Evolutionary conservation across 2,113 vertebrate species (phyloP).

Genomic region (Nettapus auritus): DNA sequence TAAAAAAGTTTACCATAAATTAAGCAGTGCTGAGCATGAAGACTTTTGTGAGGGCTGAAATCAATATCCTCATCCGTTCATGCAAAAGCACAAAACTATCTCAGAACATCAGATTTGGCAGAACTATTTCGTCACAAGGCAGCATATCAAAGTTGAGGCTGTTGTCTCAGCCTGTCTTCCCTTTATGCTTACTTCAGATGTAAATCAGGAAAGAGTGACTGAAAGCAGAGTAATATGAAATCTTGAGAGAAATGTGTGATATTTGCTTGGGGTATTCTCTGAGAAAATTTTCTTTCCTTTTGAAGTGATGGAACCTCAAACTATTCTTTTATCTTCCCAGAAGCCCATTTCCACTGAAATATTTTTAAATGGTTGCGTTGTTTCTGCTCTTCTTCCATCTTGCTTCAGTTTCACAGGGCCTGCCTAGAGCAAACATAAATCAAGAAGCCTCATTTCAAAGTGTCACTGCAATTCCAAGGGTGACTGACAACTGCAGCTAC

Average conservation of each 20-base stretch:
- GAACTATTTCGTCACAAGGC: neutral
- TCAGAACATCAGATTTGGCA: neutral
- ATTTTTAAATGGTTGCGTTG: neutral
- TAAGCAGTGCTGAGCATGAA: neutral
- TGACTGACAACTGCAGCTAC: neutral
- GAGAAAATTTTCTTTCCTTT: neutral
- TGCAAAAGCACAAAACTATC: neutral
- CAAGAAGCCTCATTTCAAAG: neutral
- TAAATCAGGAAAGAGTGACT: accelerated
- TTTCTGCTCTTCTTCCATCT: neutral
- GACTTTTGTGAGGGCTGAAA: neutral
- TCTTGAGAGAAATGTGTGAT: neutral
- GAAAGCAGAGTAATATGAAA: neutral
- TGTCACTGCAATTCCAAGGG: neutral
- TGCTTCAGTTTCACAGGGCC: neutral
- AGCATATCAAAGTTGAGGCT: neutral
- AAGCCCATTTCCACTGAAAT: neutral
- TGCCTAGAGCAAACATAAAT: neutral
- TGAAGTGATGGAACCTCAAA: neutral
- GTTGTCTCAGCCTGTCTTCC: neutral
- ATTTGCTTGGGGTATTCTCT: neutral
- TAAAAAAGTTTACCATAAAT: neutral
- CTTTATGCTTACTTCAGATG: neutral
- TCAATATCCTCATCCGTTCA: neutral
- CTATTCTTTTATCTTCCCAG: neutral